Base-by-base conservation (phyloP, 2,113 vertebrate genomes). In the Phalacrocorax carbo region DNA sequence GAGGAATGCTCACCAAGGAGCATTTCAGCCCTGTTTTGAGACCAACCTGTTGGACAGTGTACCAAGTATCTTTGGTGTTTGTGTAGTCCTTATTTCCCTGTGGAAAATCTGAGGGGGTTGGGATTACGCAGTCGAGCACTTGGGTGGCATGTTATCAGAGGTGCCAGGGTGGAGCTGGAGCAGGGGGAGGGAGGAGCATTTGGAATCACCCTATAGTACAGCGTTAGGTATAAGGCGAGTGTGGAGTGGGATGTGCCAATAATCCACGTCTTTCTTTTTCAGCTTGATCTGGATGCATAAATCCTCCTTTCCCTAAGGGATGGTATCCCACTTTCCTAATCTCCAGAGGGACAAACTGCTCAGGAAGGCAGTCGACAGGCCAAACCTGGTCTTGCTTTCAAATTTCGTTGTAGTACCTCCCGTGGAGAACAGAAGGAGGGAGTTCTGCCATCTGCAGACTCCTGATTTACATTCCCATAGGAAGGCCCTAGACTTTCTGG, bases 51-150 rank as follows among this genome's bases (percentile, higher is more conserved):
- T 55, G 68, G 40, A 60, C 23, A 8, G 4, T 8, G 10, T 32
- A 7, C 61, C 7, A 30, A 55, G 42, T 36, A 7, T 34, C 42
- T 88, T 52, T 46, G 36, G 1, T 34, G 4, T 8, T 55, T 17
- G 8, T 12, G 2, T 25, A 25, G 60, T 61, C 20, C 48, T 8
- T 16, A 15, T 58, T 83, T 90, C 52, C 44, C n/a, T 29, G 42
- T 23, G 25, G 81, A 65, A 57, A 27, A 27, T 27, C 27, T 1
- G 58, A 29, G 10, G 77, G 27, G 10, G 4, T 18, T 40, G 10
- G 85, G 40, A 3, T 52, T 38, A 8, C 15, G 5, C 2, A 1
- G 4, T 6, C 12, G n/a, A 11, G 36, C 11, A 2, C 7, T n/a
- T 48, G 69, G 22, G n/a, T 55, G 48, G 10, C n/a, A 17, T 38